Conservation (phyloP, 2,797 vertebrate species). For the Melanotaenia trifasciata region DNA sequence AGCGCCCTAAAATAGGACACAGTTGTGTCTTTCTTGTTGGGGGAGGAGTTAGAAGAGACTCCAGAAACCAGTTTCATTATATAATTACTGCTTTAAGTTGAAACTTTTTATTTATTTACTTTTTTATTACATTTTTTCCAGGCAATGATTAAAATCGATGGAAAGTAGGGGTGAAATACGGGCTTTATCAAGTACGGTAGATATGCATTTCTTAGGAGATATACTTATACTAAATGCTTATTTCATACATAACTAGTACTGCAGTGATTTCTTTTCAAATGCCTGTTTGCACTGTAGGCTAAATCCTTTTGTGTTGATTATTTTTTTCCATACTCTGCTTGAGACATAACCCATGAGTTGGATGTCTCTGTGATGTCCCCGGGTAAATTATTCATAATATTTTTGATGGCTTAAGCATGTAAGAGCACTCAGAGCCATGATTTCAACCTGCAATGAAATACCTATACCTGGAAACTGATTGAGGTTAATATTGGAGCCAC, state of each 20-base stretch:
- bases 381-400: conserved; percentile 71
- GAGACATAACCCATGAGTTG: conserved; percentile 87
- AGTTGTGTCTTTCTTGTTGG: not conserved
- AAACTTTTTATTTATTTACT: not conserved
- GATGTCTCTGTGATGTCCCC: conserved; percentile 75
- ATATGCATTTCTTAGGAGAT: conserved; percentile 49
- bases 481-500: conserved; percentile 82
- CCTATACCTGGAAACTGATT: conserved; percentile 77
- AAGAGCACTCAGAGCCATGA: conserved; percentile 17
- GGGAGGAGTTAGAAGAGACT: conserved; percentile 1
- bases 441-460: conserved; percentile 35
- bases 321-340: conserved; percentile 82
- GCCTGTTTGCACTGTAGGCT: conserved; percentile 77
- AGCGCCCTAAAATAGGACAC: conserved; percentile 45
- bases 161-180: not conserved
- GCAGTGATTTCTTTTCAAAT: conserved; percentile 45
- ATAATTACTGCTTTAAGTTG: conserved; percentile 11
- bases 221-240: conserved; percentile 33
- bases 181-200: conserved; percentile 40
- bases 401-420: conserved; percentile 41
- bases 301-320: conserved; percentile 89
- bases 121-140: not conserved
- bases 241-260: conserved; percentile 14
- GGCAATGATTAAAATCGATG: not conserved
- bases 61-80: conserved; percentile 1